Conservation (phyloP, 2,888 invertebrate genomes). For the Drosophila affinis region DNA sequence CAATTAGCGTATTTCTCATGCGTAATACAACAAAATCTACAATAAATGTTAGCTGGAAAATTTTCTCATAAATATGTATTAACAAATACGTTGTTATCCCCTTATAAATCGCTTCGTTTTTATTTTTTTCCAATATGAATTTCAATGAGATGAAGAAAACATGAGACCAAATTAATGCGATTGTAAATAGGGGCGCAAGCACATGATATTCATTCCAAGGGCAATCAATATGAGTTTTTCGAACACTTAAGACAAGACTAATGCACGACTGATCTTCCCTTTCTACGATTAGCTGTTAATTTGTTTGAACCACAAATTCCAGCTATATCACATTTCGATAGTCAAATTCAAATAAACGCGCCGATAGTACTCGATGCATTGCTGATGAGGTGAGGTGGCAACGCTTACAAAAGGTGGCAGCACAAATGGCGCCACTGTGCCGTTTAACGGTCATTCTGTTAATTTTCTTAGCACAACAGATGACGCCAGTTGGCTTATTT, state of each 20-base stretch:
- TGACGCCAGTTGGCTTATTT: constrained; percentile 1
- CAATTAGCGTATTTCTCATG: constrained; percentile 22
- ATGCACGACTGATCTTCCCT: constrained; percentile 18
- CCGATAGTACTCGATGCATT: constrained; percentile 1
- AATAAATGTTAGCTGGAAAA: constrained; percentile 24
- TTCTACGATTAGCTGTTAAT: constrained; percentile 25
- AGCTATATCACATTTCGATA: background rate
- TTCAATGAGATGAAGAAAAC: constrained; percentile 4
- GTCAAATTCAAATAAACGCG: constrained; percentile 3
- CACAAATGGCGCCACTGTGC: background rate
- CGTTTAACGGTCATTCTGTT: background rate
- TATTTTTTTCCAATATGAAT: constrained; percentile 10
- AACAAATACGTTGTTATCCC: constrained; percentile 20
- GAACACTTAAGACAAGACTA: constrained; percentile 8
- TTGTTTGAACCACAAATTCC: constrained; percentile 4
- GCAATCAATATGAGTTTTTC: constrained; percentile 5
- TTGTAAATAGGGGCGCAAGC: background rate
- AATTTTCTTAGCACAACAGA: background rate
- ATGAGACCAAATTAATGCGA: constrained; percentile 6
- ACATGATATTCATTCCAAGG: constrained; percentile 37
- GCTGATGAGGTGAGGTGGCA: background rate
- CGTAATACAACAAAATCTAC: background rate
- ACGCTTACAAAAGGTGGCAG: background rate
- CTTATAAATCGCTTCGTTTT: constrained; percentile 7
- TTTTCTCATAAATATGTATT: constrained; percentile 42